Evolutionary conservation across 2,888 invertebrate genomes (phyloP).

Genomic region (Hermaeophaga mercurialis): DNA sequence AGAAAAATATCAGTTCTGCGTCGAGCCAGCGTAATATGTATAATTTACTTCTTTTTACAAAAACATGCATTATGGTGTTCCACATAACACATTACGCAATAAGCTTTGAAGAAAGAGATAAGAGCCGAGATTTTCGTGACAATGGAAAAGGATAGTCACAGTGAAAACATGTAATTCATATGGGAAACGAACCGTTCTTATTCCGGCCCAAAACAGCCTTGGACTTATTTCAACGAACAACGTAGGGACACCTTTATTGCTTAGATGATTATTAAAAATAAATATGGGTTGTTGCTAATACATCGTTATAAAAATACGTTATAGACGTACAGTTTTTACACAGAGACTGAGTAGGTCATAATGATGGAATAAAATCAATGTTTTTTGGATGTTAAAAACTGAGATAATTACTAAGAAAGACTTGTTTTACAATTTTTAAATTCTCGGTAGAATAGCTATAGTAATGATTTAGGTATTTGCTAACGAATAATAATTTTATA

Average conservation of each 20-base stretch:
- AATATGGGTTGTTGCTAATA: no score
- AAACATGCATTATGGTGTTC: slow-evolving; percentile 29
- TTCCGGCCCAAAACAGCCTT: slow-evolving; percentile 49
- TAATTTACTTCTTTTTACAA: slow-evolving; percentile 25
- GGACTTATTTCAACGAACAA: slow-evolving; percentile 27
- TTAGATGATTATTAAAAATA: no score
- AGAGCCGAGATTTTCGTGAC: slow-evolving; percentile 25
- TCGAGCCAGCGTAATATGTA: slow-evolving; percentile 15
- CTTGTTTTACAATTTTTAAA: no score
- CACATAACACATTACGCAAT: slow-evolving; percentile 31
- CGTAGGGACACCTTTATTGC: slow-evolving; percentile 17
- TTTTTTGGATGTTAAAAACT: no score
- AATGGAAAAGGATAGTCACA: slow-evolving; percentile 31
- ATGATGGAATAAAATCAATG: no score
- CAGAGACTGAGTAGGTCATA: no score
- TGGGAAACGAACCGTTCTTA: slow-evolving; percentile 53
- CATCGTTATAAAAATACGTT: no score
- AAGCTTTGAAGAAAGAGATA: slow-evolving; percentile 26
- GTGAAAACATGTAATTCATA: slow-evolving; percentile 49
- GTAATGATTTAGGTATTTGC: no score
- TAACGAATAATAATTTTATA: no score
- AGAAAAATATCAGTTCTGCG: slow-evolving; percentile 25
- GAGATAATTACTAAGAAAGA: no score
- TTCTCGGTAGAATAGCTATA: no score
- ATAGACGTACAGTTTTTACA: no score